Evolutionary conservation across 2,797 vertebrate genomes (phyloP).

Genomic region (Phoeniculus purpureus): DNA sequence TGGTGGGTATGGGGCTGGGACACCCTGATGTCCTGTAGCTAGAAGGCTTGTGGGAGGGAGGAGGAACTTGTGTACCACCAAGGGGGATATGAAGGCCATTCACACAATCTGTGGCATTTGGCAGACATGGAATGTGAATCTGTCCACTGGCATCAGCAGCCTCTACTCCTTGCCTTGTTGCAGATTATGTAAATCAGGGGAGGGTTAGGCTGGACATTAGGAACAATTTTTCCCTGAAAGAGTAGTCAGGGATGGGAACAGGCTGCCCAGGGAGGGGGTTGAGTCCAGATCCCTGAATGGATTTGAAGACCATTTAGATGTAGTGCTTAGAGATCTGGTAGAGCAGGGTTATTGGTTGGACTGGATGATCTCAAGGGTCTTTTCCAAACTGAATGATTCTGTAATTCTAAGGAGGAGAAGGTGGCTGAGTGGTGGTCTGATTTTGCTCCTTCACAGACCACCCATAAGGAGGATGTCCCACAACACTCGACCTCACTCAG

Average conservation of each 20-base stretch:
- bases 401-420: neutral
- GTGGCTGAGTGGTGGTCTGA: neutral
- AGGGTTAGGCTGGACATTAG: no score
- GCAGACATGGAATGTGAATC: neutral
- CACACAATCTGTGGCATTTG: accelerated
- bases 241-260: no score
- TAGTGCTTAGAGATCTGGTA: no score
- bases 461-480: accelerated
- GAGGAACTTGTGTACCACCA: neutral
- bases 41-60: neutral
- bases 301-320: no score
- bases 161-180: neutral
- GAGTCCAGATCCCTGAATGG: no score
- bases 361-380: no score
- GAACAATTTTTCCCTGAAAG: no score
- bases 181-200: no score
- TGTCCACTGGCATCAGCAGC: neutral
- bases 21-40: accelerated
- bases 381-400: no score
- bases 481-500: neutral
- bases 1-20: neutral
- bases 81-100: neutral
- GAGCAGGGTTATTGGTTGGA: no score
- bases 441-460: neutral
- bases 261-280: no score